phyloP scores from a whole-genome alignment of 1,140 invertebrate genomes.

The Coelopa frigida region DNA sequence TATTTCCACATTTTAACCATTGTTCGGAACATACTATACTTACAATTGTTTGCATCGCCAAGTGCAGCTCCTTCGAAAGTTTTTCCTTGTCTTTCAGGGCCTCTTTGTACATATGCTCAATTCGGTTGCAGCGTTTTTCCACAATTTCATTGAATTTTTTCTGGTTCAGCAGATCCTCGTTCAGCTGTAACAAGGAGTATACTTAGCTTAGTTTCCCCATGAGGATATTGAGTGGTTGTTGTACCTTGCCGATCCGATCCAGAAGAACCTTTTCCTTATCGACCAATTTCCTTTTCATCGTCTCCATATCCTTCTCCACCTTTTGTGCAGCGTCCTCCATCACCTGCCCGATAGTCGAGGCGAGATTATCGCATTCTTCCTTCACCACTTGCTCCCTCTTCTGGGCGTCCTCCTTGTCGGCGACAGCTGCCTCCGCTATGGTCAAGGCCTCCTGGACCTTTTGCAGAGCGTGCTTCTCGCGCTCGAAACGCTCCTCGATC shows the following conservation, averaged over 20 bases:
- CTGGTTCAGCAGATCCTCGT: constrained; percentile 30
- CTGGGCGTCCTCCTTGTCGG: constrained; percentile 45
- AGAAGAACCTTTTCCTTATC: constrained; percentile 47
- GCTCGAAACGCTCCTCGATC: constrained; percentile 8
- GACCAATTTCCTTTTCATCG: constrained; percentile 51
- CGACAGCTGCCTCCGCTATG: constrained; percentile 47
- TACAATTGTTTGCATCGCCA: constrained; percentile 16
- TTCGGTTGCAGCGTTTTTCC: constrained; percentile 21
- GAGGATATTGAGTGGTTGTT: background rate
- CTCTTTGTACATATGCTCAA: constrained; percentile 26
- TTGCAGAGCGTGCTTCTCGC: constrained; percentile 21
- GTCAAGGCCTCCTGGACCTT: constrained; percentile 47
- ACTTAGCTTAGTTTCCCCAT: constrained; percentile 37
- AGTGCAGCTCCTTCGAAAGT: constrained; percentile 22
- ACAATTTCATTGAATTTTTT: constrained; percentile 17
- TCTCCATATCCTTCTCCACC: constrained; percentile 52
- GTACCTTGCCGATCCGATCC: background rate
- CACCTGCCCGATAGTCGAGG: constrained; percentile 41
- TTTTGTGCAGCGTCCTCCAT: constrained; percentile 55
- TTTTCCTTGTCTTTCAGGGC: constrained; percentile 17
- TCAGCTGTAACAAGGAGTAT: constrained; percentile 26
- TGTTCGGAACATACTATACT: too few relatives aligned
- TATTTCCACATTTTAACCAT: too few relatives aligned
- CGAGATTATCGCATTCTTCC: constrained; percentile 27
- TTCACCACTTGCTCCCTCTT: constrained; percentile 27